These are phyloP conservation scores for Chouioia cunea DNA, from an alignment of 2,888 invertebrate species.

Conservation along the genomic window DNA sequence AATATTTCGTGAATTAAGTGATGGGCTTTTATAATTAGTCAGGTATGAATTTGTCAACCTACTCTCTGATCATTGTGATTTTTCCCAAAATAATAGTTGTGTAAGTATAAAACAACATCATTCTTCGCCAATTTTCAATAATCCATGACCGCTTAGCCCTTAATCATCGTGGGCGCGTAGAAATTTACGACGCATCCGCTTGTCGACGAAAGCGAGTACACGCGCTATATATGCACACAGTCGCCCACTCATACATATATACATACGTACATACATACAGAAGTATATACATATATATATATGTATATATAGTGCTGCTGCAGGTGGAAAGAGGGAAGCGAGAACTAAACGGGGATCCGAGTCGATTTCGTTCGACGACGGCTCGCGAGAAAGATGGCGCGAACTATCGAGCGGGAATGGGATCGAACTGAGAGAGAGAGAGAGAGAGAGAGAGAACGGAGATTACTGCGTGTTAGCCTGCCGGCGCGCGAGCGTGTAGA, in stretches of 20 bases:
- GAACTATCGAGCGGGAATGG: not conserved
- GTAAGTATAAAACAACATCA: not conserved
- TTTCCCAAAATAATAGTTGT: too few species aligned
- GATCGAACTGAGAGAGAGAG: not conserved
- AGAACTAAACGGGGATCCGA: slow-evolving; percentile 11
- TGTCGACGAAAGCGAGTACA: slow-evolving; percentile 34
- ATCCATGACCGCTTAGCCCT: not conserved
- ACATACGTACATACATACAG: not conserved
- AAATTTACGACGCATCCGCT: slow-evolving; percentile 38
- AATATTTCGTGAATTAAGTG: too few species aligned
- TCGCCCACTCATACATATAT: too few species aligned
- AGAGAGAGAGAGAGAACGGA: not conserved
- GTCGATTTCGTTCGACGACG: slow-evolving; percentile 29
- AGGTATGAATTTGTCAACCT: too few species aligned
- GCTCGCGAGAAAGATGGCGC: slow-evolving; percentile 7
- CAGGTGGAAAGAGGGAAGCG: slow-evolving; percentile 10
- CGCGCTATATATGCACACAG: not conserved
- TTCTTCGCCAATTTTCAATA: slow-evolving; percentile 34
- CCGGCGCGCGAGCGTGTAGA: too few species aligned
- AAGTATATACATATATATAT: not conserved
- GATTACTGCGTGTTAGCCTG: too few species aligned
- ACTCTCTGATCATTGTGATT: too few species aligned
- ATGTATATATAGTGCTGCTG: not conserved
- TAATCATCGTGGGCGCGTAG: slow-evolving; percentile 30
- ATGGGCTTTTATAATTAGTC: too few species aligned